Evolutionary conservation across 2,888 invertebrate genomes (phyloP), one percentile per base, ranked within the genome.

Genomic region (Troides aeacus): DNA sequence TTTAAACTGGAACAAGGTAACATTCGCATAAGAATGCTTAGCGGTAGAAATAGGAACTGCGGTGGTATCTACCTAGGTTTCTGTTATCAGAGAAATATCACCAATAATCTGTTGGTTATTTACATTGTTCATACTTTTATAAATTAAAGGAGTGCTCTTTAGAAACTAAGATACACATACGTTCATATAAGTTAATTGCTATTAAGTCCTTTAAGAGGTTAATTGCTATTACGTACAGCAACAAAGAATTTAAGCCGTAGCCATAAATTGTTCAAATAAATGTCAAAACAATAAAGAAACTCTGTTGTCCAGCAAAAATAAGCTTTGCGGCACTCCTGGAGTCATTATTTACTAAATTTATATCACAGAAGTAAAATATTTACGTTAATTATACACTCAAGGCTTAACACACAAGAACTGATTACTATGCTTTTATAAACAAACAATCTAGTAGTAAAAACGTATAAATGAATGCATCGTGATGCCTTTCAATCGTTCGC

Each of bases 221-320:
- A 18, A 18, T 50, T 18, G n/a, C 53, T 58, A 23, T 58, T 58
- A 23, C 23, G n/a, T 15, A 23, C 23, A 58, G 23, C 23, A 23
- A 57, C 21, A 57, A 57, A 58, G 21, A 23, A n/a, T 23, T 58
- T 4, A n/a, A 3, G 12, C 18, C 15, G 46, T 30, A 12, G 23
- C 23, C 24, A 24, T 56, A 65, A 61, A 21, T 39, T 36, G 18
- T 50, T 59, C 46, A 23, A 6, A 8, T 53, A 21, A 53, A 66
- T 53, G 23, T 66, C 66, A 61, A 66, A 61, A 61, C 61, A 53
- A 61, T 36, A 61, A 53, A 3, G 21, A 23, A 18, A 23, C 12
- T 60, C 36, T 60, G 66, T 60, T 53, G 23, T 21, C 23, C 24
- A 53, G 8, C 53, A 36, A 53, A 21, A 53, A 56, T 39, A 66